phyloP scores from a whole-genome alignment of 2,113 vertebrate genomes.

The Clarias batrachus region DNA sequence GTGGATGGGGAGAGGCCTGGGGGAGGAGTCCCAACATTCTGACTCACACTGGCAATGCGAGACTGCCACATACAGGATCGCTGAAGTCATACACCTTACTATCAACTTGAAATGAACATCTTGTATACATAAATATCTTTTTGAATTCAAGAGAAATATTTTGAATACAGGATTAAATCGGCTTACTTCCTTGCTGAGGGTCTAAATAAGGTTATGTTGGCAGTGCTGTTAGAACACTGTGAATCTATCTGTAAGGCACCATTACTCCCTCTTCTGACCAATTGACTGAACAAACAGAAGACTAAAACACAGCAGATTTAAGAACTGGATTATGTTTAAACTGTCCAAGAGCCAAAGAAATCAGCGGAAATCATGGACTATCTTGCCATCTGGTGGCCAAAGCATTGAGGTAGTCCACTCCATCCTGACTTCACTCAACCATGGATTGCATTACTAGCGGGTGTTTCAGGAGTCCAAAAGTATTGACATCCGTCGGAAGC shows the following conservation, averaged over 20 bases:
- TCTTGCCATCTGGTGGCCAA: slow-evolving; percentile 67
- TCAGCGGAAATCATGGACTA: neutral
- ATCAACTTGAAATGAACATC: neutral
- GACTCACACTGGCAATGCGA: slow-evolving; percentile 22
- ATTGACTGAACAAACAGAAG: neutral
- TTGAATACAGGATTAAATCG: neutral
- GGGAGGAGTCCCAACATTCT: slow-evolving; percentile 4
- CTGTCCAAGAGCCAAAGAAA: neutral
- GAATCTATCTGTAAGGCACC: neutral
- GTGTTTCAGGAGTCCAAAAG: neutral
- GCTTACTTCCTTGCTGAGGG: neutral
- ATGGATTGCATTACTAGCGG: neutral
- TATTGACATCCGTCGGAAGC: neutral
- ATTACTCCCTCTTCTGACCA: neutral
- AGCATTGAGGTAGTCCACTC: neutral
- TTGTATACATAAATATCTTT: neutral
- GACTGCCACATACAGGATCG: slow-evolving; percentile 21
- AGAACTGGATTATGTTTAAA: neutral
- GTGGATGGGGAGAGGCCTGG: slow-evolving; percentile 33
- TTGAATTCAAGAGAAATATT: slow-evolving; percentile 14
- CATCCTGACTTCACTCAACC: neutral
- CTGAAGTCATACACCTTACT: slow-evolving; percentile 17
- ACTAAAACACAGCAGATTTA: neutral
- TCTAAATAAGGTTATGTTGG: neutral
- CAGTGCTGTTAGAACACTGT: neutral